Conservation (phyloP, 2,888 invertebrate species). For the Flabesymbios commensalis region DNA sequence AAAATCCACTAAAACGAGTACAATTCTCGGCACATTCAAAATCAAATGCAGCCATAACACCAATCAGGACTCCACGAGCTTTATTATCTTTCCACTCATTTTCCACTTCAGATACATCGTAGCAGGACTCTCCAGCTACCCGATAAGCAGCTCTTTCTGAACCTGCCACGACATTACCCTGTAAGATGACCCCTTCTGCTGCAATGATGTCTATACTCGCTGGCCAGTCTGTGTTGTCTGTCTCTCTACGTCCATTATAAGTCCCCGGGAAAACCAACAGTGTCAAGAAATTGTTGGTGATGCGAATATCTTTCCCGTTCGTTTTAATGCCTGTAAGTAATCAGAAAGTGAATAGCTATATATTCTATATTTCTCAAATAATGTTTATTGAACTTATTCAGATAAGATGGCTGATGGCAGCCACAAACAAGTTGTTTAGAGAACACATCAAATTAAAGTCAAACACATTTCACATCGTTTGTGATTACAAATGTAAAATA, state of each 20-base stretch:
- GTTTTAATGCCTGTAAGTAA: constrained; percentile 39
- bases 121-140: constrained; percentile 17
- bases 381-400: too few species aligned
- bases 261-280: constrained; percentile 43
- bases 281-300: constrained; percentile 42
- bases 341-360: too few species aligned
- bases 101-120: not conserved
- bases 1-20: constrained; percentile 33
- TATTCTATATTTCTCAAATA: too few species aligned
- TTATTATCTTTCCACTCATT: constrained; percentile 31
- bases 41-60: constrained; percentile 22
- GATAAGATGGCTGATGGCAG: too few species aligned
- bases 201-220: constrained; percentile 36
- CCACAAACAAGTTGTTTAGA: too few species aligned
- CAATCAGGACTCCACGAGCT: constrained; percentile 39
- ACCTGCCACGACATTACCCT: constrained; percentile 46
- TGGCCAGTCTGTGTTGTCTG: constrained; percentile 38
- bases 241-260: constrained; percentile 43
- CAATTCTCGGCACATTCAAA: constrained; percentile 32
- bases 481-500: too few species aligned
- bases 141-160: constrained; percentile 40
- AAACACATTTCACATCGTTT: too few species aligned
- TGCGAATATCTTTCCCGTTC: constrained; percentile 18
- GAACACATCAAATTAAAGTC: too few species aligned
- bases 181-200: constrained; percentile 18